These are phyloP conservation scores for Pygocentrus nattereri DNA, from an alignment of 2,797 vertebrate species.

Conservation along the genomic window DNA sequence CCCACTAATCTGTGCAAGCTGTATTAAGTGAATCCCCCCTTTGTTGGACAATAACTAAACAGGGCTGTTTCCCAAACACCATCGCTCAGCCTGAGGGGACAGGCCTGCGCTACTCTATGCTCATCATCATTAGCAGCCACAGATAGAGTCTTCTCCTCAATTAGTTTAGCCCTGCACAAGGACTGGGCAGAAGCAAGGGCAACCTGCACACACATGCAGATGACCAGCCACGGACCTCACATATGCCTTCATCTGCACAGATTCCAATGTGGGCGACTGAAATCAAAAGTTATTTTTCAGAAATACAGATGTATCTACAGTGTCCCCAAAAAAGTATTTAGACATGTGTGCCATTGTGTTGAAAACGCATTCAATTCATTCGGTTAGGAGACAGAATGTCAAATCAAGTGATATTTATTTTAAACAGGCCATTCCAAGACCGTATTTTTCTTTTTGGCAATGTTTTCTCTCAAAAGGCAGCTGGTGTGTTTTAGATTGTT, in stretches of 20 bases:
- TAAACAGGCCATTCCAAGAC: not conserved
- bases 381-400: too few species aligned
- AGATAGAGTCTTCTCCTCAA: constrained; percentile 80
- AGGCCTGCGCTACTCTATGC: constrained; percentile 72
- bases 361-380: too few species aligned
- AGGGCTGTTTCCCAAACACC: constrained; percentile 78
- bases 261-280: not conserved
- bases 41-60: constrained; percentile 89
- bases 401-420: not conserved
- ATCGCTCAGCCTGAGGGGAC: constrained; percentile 81
- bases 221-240: not conserved
- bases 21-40: constrained; percentile 84
- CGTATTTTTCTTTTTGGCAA: too few species aligned
- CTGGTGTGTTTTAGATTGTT: too few species aligned
- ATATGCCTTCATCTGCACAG: not conserved
- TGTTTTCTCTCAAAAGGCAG: too few species aligned
- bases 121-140: constrained; percentile 82
- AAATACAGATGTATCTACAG: too few species aligned
- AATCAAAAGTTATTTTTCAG: not conserved
- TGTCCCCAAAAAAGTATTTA: too few species aligned
- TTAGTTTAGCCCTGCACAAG: constrained; percentile 73
- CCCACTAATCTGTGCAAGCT: constrained; percentile 83
- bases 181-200: constrained; percentile 61
- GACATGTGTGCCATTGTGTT: too few species aligned
- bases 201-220: constrained; percentile 53